Conservation (phyloP, 2,113 vertebrate species). For the Larimichthys polyactis region DNA sequence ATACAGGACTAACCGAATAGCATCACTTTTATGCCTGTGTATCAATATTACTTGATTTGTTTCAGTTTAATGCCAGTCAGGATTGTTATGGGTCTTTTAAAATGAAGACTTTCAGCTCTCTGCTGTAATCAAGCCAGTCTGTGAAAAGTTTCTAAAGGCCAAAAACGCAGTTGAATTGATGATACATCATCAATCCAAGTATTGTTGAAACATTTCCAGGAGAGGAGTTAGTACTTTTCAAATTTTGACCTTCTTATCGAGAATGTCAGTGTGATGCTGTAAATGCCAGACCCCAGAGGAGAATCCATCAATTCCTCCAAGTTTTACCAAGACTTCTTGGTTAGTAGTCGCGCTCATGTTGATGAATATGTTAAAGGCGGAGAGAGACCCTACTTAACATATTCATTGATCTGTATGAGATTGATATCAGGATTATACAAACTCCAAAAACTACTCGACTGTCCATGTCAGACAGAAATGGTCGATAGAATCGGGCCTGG, state of each 20-base stretch:
- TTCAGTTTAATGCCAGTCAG: not conserved
- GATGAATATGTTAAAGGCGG: not conserved
- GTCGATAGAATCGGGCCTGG: not conserved
- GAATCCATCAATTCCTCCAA: slow-evolving; percentile 4
- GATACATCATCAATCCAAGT: slow-evolving; percentile 36
- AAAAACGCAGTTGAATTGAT: slow-evolving; percentile 31
- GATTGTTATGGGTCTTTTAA: slow-evolving; percentile 25
- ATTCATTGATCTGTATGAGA: not conserved
- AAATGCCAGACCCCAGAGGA: slow-evolving; percentile 36
- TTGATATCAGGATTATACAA: not conserved
- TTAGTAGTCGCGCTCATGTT: not conserved
- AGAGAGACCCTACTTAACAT: not conserved
- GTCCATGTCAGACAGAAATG: not conserved
- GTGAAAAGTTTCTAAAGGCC: slow-evolving; percentile 43
- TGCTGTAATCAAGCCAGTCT: slow-evolving; percentile 45
- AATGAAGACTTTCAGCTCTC: slow-evolving; percentile 28
- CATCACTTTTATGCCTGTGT: not conserved
- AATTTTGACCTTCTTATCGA: slow-evolving; percentile 56
- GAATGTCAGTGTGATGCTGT: slow-evolving; percentile 31
- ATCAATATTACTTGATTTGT: slow-evolving; percentile 13
- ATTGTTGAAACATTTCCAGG: slow-evolving; percentile 30
- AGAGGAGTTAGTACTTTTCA: slow-evolving; percentile 28
- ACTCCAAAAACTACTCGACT: not conserved
- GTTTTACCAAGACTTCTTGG: slow-evolving; percentile 7
- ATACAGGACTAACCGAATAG: not conserved